These are phyloP conservation scores for Micronycteris hirsuta DNA, from an alignment of 2,113 vertebrate genomes.

Conservation along the genomic window DNA sequence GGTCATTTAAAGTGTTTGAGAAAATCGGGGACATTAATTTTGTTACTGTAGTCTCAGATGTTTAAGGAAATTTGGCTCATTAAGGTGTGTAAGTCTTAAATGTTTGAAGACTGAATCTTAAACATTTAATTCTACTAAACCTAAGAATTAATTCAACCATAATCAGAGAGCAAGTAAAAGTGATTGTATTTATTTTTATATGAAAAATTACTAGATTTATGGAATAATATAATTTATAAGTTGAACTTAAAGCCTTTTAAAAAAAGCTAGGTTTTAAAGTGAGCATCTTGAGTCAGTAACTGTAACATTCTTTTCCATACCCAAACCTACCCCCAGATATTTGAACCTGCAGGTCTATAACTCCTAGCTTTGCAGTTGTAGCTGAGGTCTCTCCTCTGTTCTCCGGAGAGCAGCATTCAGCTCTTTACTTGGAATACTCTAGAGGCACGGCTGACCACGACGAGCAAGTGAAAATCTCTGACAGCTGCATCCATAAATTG, in stretches of 20 bases:
- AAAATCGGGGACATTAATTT: conserved; percentile 44
- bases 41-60: conserved; percentile 43
- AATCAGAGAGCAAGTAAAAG: conserved; percentile 22
- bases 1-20: conserved; percentile 36
- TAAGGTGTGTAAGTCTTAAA: conserved; percentile 25
- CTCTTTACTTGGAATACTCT: background rate
- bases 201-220: conserved; percentile 24
- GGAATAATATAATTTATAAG: background rate
- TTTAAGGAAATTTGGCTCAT: conserved; percentile 55
- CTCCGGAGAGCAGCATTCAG: background rate
- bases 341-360: background rate
- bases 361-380: background rate
- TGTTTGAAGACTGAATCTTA: background rate
- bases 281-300: background rate
- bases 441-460: background rate
- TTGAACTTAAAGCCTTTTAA: background rate
- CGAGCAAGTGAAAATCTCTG: background rate
- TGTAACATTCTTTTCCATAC: background rate
- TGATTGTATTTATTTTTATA: conserved; percentile 28
- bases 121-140: background rate
- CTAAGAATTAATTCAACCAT: conserved; percentile 33
- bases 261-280: conserved; percentile 14
- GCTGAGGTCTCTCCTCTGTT: background rate
- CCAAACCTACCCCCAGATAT: background rate
- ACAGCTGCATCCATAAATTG: background rate